Percentiles rank a stretch among this genome's conserved stretches.
phyloP scores from a whole-genome alignment of 2,888 invertebrate species.

The Sminthurinus aureus region DNA sequence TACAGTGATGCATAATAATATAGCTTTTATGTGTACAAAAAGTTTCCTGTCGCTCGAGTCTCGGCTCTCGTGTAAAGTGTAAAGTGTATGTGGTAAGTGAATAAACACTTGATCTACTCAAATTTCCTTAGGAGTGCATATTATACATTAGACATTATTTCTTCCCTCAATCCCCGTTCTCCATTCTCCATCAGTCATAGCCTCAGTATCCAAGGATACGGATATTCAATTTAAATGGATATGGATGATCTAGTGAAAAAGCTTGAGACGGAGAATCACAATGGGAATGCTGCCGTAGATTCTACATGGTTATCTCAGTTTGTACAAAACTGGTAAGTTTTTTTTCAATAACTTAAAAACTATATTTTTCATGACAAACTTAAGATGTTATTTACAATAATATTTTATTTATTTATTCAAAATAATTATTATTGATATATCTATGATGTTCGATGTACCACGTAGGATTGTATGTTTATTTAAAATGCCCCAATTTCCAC shows the following conservation, averaged over 20 bases:
- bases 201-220: too few species aligned
- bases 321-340: constrained; percentile 57
- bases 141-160: neutral
- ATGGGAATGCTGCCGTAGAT: constrained; percentile 52
- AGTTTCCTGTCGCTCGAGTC: neutral
- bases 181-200: neutral
- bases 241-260: constrained; percentile 57
- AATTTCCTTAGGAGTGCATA: neutral
- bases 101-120: neutral
- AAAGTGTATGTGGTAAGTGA: neutral
- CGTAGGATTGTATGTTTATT: neutral
- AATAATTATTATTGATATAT: neutral
- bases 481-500: neutral
- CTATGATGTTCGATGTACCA: neutral
- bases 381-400: neutral
- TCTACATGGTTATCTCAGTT: constrained; percentile 57
- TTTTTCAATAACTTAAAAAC: neutral
- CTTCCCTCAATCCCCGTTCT: too few species aligned
- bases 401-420: neutral
- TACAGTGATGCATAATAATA: too few species aligned
- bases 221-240: too few species aligned
- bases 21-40: too few species aligned
- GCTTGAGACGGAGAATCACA: constrained; percentile 47
- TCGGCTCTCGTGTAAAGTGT: neutral
- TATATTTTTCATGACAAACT: neutral